Evolutionary conservation across 23 tunicate species (phyloP).

Genomic region (Trididemnum nubilum): DNA sequence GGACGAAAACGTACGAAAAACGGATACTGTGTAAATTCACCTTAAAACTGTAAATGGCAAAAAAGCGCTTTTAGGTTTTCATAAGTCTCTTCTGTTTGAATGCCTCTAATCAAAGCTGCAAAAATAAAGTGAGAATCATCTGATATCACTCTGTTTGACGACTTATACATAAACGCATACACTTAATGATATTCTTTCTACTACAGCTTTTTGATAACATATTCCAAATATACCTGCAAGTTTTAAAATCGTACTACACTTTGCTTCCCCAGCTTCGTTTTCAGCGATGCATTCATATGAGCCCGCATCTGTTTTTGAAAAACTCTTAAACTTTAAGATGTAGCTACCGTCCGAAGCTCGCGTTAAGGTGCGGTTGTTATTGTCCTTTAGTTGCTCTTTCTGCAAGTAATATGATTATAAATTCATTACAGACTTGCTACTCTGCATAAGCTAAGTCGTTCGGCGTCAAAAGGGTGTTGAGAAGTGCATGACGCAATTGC

Average conservation of each 20-base stretch:
- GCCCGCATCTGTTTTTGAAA: conserved; percentile 46
- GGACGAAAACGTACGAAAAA: too few relatives aligned
- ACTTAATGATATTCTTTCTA: too few relatives aligned
- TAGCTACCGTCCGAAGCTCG: conserved; percentile 39
- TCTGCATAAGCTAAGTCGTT: not conserved
- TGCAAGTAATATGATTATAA: conserved; percentile 3
- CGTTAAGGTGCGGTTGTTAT: conserved; percentile 17
- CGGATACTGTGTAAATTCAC: too few relatives aligned
- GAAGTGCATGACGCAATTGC: not conserved
- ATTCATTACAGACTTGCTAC: not conserved
- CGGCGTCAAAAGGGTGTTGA: not conserved
- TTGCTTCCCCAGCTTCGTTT: conserved; percentile 83
- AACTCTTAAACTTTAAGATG: conserved; percentile 25
- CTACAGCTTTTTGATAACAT: too few relatives aligned
- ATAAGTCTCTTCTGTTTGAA: too few relatives aligned
- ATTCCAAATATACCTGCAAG: conserved; percentile 37
- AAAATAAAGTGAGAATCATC: too few relatives aligned
- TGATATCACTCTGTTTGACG: too few relatives aligned
- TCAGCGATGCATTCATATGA: conserved; percentile 85
- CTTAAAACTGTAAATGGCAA: too few relatives aligned
- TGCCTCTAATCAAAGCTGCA: too few relatives aligned
- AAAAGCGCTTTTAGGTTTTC: too few relatives aligned
- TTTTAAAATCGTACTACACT: conserved; percentile 42
- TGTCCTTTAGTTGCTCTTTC: conserved; percentile 37
- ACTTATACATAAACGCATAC: too few relatives aligned